Base-by-base conservation (phyloP, 2,888 invertebrate species). In the Tenthredo distinguenda region DNA sequence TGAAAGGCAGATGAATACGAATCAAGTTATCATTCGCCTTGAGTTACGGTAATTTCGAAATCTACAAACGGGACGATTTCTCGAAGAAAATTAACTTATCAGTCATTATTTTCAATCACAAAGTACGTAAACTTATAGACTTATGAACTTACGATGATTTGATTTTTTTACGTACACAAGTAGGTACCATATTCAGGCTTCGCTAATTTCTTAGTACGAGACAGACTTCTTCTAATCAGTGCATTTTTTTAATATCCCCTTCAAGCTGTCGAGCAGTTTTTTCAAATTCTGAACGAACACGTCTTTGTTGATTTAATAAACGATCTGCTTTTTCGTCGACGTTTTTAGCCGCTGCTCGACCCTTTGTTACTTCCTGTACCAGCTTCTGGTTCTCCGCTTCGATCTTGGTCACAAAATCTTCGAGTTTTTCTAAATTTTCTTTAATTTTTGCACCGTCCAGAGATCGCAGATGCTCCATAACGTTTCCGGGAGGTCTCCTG, bases 401-500 rank as follows among this genome's bases (percentile, higher is more conserved):
- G n/a, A 90, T 85, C 83, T 88, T 84, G 0, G 68, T 85, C 47
- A 92, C 88, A 62, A 87, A 86, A 65, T 86, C 81, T 84, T 90
- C 87, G 26, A 92, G 86, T 12, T 85, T 68, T 9, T 89, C 87
- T 31, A 84, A 90, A 84, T 90, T 89, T 37, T 89, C 86, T n/a
- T 86, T 85, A 4, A 92, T 91, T 84, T 79, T 88, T 26, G 88
- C 85, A 0, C 88, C 90, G 79, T 92, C 92, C 37, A 90, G 65
- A 9, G 91, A 91, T 72, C 91, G 86, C 50, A 92, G 47, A 86
- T 92, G 92, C 9, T 88, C 76, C 31, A 85, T 72, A 10, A 92
- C 91, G 79, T 92, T 84, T 18, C 92, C 92, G 0, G 92, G 92
- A 40, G 92, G 93, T 85, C 92, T 89, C 93, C 92, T 92, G 84